Base-by-base conservation (phyloP, 2,797 vertebrate species). In the Clarias platycephalus region DNA sequence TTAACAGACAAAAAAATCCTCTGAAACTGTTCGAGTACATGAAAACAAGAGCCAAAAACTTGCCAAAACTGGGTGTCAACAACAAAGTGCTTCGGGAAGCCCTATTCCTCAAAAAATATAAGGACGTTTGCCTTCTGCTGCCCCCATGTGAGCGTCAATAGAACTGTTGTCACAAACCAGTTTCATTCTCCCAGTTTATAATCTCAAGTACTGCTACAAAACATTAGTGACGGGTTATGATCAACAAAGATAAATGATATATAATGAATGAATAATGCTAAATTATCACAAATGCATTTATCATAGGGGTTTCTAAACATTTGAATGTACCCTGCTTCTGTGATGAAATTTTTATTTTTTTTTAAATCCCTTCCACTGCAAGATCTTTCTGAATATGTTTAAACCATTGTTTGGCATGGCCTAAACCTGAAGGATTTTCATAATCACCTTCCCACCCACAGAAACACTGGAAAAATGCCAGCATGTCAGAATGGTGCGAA, bases 101-200 rank as follows among this genome's bases (percentile, higher is more conserved):
- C 31, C 31, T 34, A 34, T 34, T 34, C 31, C 31, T 34, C 31
- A 34, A 34, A 34, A 34, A 34, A 34, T 34, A 34, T 3, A 34
- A 34, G 31, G 31, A 34, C 0, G 40, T 58, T 26, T 62, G 26
- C 83, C 66, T 83, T 87, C 26, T 70, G 74, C 67, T 88, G 63
- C 92, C 92, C 91, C 63, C 93, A 91, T 89, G 91, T 93, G 94
- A 40, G 72, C 70, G 82, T 70, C 5, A 81, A n/a, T 1, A 37
- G 24, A 83, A 77, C 64, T 44, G 1, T 49, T 37, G 55, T 13
- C 74, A 77, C 44, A 26, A 53, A 53, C 24, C 3, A 28, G 22
- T 31, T 57, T 53, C 4, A 18, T 18, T 13, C 9, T 40, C 6
- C 3, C 0, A 4, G 0, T 28, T 58, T 26, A 20, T 44, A 26